A percentile compares a stretch with the other conserved stretches of the same genome.
phyloP scores from a whole-genome alignment of 2,888 invertebrate species.

The Heteromyza rotundicornis region DNA sequence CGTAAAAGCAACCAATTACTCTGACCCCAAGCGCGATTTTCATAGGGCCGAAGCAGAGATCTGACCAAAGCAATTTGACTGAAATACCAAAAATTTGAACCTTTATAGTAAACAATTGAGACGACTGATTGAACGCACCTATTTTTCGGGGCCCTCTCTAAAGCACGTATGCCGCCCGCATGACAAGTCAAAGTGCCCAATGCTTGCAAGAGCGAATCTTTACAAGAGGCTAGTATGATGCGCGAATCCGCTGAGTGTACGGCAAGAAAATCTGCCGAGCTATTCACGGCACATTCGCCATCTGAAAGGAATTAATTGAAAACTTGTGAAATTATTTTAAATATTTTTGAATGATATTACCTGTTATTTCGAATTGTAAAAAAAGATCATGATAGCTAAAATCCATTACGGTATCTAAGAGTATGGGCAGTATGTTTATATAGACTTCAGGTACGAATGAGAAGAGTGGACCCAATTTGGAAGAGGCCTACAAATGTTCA shows the following conservation, averaged over 20 bases:
- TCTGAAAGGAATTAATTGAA: conserved; percentile 55
- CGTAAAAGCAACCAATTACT: conserved; percentile 84
- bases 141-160: conserved; percentile 70
- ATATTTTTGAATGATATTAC: conserved; percentile 26
- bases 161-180: conserved; percentile 72
- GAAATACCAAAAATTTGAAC: conserved; percentile 10
- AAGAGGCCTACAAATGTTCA: conserved; percentile 61
- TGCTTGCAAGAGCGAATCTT: conserved; percentile 78
- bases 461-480: conserved; percentile 67
- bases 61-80: conserved; percentile 72
- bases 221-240: conserved; percentile 76
- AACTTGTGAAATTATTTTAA: neutral
- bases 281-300: conserved; percentile 68
- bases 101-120: neutral
- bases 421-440: conserved; percentile 65
- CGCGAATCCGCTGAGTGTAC: conserved; percentile 77
- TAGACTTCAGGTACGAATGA: conserved; percentile 75
- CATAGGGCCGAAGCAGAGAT: conserved; percentile 77
- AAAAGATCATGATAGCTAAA: conserved; percentile 59
- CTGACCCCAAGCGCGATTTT: conserved; percentile 83
- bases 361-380: conserved; percentile 52
- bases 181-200: conserved; percentile 80
- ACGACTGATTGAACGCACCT: conserved; percentile 32
- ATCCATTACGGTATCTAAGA: conserved; percentile 61
- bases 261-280: conserved; percentile 76